These are phyloP conservation scores for Dichetophora obliterata DNA, from an alignment of 2,888 invertebrate species.

Conservation along the genomic window DNA sequence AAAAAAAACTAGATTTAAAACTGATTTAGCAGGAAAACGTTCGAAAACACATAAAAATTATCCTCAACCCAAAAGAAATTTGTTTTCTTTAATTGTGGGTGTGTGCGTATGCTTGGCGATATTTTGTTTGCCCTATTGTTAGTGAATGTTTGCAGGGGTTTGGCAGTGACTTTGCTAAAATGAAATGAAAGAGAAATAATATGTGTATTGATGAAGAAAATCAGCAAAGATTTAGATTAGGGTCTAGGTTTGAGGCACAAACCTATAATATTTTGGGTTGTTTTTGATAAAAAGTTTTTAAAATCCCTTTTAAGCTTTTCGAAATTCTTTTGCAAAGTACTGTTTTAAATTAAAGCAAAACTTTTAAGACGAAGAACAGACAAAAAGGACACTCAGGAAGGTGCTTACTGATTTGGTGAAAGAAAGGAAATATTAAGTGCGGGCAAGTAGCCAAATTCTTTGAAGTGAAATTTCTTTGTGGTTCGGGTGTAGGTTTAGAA, in stretches of 20 bases:
- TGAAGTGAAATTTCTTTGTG: too few species aligned
- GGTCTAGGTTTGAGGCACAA: background rate
- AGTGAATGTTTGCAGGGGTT: constrained; percentile 16
- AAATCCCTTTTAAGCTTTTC: background rate
- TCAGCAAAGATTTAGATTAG: constrained; percentile 22
- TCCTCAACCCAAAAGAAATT: background rate
- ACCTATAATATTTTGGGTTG: background rate
- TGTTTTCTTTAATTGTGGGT: constrained; percentile 15
- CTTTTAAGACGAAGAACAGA: too few species aligned
- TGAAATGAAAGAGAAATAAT: background rate
- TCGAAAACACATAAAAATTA: constrained; percentile 32
- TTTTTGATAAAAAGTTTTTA: constrained; percentile 22
- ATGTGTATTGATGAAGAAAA: constrained; percentile 35
- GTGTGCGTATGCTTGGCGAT: background rate
- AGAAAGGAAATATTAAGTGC: too few species aligned
- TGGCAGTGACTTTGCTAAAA: constrained; percentile 20
- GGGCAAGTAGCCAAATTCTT: too few species aligned
- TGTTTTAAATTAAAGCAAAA: too few species aligned
- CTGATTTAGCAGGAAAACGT: constrained; percentile 25
- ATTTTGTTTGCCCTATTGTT: background rate
- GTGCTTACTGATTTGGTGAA: too few species aligned
- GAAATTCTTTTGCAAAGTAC: too few species aligned
- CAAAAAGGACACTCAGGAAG: too few species aligned
- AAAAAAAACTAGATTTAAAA: constrained; percentile 7
- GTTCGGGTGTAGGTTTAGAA: too few species aligned